Percentiles rank a stretch among this genome's conserved stretches.
phyloP scores from a whole-genome alignment of 2,797 vertebrate genomes.

The Lepilemur ruficaudatus region DNA sequence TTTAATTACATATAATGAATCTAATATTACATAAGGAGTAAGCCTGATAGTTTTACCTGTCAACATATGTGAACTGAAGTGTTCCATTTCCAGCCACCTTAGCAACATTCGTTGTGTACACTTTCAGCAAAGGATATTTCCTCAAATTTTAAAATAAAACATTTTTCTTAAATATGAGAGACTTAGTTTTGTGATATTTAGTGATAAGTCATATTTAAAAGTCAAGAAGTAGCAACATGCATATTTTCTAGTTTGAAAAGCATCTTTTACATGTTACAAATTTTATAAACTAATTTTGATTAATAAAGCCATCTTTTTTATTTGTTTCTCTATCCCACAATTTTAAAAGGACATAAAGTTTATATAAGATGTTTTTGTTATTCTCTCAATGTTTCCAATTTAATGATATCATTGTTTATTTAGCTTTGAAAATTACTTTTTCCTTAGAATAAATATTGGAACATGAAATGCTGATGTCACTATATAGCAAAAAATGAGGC shows the following conservation, averaged over 20 bases:
- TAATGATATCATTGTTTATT: constrained; percentile 79
- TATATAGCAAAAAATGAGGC: constrained; percentile 63
- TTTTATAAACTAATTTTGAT: constrained; percentile 19
- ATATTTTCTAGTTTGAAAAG: background rate
- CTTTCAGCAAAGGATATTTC: background rate
- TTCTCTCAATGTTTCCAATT: constrained; percentile 52
- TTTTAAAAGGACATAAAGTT: constrained; percentile 12
- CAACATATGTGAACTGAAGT: background rate
- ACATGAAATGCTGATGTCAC: constrained; percentile 79
- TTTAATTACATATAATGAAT: background rate
- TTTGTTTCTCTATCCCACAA: constrained; percentile 7
- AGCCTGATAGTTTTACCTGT: background rate
- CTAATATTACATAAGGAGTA: background rate
- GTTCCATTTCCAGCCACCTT: background rate
- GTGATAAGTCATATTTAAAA: background rate
- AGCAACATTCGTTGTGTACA: background rate
- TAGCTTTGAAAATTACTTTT: constrained; percentile 78
- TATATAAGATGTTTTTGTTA: background rate
- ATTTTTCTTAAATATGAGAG: background rate
- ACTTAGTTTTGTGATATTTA: background rate
- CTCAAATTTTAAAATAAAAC: background rate
- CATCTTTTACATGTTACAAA: background rate
- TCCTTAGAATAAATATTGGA: constrained; percentile 80
- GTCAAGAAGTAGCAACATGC: background rate
- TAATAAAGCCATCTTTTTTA: background rate